Base-by-base conservation (phyloP, 1,140 invertebrate genomes). In the Palaemon carinicauda region DNA sequence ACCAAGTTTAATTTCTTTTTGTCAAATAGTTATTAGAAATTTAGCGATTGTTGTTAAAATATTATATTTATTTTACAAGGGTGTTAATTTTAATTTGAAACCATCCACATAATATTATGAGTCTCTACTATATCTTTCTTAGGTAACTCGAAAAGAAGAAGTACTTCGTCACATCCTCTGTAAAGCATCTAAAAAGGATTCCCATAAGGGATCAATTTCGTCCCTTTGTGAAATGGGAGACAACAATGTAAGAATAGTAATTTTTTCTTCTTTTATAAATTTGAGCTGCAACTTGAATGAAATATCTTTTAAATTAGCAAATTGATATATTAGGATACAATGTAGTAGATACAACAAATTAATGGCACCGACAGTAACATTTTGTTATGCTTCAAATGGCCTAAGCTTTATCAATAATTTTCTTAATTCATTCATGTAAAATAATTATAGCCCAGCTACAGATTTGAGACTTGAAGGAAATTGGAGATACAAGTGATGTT, bases 61-160 rank as follows among this genome's bases (percentile, higher is more conserved):
- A 60, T 14, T n/a, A 5, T 60, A 60, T 60, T 60, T 60, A 7
- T 60, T 10, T 10, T 60, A 7, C 9, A 41, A 41, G 5, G 1
- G 12, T 41, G 41, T 41, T 41, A 1, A 41, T 4, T 41, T 41
- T 41, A 9, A 41, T 41, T 41, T 41, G 33, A 27, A 65, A 24
- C 1, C 0, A 65, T 65, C 15, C 56, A 65, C n/a, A 17, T 24
- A 0, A 65, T 65, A 24, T 65, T 3, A 10, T 21, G n/a, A 65
- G 27, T 60, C 19, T 21, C 60, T 65, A 14, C 21, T 21, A 3
- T 27, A 24, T 69, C 5, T 69, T 21, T 27, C 29, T 54, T 21
- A 83, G 82, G 60, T 75, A 7, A 83, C 73, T 53, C 73, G 54
- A 12, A 83, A 71, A 31, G 82, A 82, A 33, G 81, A 83, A 77